A percentile compares a stretch with the other conserved stretches of the same genome.
Evolutionary conservation across 2,113 vertebrate genomes (phyloP).

Genomic region (Hyla sarda): DNA sequence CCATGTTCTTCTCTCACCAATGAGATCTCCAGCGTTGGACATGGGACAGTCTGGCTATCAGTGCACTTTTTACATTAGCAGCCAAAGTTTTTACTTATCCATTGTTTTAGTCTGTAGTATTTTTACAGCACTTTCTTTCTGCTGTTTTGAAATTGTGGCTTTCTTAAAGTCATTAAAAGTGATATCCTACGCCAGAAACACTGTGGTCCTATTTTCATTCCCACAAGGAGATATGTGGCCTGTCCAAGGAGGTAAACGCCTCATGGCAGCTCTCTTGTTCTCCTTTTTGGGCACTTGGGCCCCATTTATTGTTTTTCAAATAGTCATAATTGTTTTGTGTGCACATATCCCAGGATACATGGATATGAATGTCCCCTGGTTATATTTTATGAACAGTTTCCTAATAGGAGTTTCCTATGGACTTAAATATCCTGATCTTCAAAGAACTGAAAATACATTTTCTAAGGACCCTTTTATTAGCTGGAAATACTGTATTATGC

Average conservation of each 20-base stretch:
- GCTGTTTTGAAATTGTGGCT: slow-evolving; percentile 64
- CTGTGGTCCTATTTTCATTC: slow-evolving; percentile 67
- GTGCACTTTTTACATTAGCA: slow-evolving; percentile 72
- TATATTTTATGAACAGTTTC: slow-evolving; percentile 87
- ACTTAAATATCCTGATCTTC: slow-evolving; percentile 65
- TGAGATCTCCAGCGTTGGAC: slow-evolving; percentile 62
- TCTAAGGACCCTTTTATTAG: slow-evolving; percentile 79
- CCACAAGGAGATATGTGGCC: not conserved
- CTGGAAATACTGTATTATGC: slow-evolving; percentile 81
- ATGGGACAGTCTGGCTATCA: slow-evolving; percentile 32
- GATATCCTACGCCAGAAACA: slow-evolving; percentile 64
- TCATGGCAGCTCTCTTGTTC: slow-evolving; percentile 69
- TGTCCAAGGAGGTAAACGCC: slow-evolving; percentile 57
- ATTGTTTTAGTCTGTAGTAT: slow-evolving; percentile 68
- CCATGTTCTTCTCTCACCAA: slow-evolving; percentile 69
- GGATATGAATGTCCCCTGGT: slow-evolving; percentile 83
- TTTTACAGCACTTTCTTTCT: slow-evolving; percentile 60
- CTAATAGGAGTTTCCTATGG: slow-evolving; percentile 75
- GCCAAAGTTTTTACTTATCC: slow-evolving; percentile 72
- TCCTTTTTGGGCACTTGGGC: slow-evolving; percentile 82
- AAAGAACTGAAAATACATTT: slow-evolving; percentile 64
- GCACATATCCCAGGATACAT: slow-evolving; percentile 79
- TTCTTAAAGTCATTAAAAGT: slow-evolving; percentile 69
- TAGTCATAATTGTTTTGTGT: slow-evolving; percentile 66
- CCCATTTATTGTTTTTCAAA: slow-evolving; percentile 76